Evolutionary conservation across 2,797 vertebrate species (phyloP), one percentile per base, ranked within the genome.

Genomic region (Gambelia wislizenii): DNA sequence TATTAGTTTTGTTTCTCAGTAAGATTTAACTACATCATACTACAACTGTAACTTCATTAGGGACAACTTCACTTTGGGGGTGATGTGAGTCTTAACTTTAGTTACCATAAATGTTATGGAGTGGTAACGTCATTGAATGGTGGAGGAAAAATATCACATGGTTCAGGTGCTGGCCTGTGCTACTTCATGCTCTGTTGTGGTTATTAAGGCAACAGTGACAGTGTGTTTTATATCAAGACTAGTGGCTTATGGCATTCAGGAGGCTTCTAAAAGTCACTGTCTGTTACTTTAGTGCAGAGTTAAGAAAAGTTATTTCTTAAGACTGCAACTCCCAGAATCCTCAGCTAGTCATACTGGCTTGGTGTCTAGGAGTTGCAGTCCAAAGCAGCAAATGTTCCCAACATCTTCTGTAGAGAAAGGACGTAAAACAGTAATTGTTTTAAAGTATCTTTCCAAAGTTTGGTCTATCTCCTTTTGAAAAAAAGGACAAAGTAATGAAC

Each of bases 401-500:
- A 54, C 54, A 54, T 54, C 49, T 54, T 54, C 54, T 54, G 14
- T n/a, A 33, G 67, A 69, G 67, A 69, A 30, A 6, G 30, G 30
- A 69, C 33, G 30, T 69, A 33, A 69, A 69, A 69, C 64, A 12
- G 61, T 64, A 64, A 3, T 69, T 69, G 27, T 27, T 67, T 67
- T 67, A 67, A 67, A 70, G 12, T 33, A n/a, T 10, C 67, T 70
- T 70, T 70, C 67, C 70, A 72, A 72, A 5, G 7, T 39, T 18
- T 20, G 89, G 61, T 84, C 47, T 70, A 93, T 87, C 89, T n/a
- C 39, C 81, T 89, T 75, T 61, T 92, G 84, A 91, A 25, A 83
- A 56, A 89, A 87, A 10, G n/a, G 89, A 75, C 92, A 2, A 44
- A 75, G 22, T 92, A 94, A 94, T 87, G 74, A 92, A 91, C 87